Evolutionary conservation across 2,888 invertebrate genomes (phyloP).

Genomic region (Brassicogethes aeneus): DNA sequence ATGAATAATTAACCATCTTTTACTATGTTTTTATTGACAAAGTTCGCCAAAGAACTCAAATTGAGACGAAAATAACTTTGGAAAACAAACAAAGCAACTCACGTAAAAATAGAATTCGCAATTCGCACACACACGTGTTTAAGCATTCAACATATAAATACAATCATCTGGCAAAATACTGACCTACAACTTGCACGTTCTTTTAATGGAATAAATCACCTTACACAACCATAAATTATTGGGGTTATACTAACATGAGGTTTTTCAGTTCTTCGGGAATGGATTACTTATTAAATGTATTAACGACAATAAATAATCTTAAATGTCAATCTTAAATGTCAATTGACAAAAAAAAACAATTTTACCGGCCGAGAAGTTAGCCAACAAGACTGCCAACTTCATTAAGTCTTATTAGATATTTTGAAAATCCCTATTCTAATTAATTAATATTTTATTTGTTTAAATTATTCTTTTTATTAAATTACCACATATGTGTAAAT

Average conservation of each 20-base stretch:
- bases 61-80: too few relatives aligned
- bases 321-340: neutral
- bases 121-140: slow-evolving; percentile 1
- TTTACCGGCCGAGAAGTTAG: neutral
- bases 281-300: neutral
- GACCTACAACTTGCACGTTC: neutral
- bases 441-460: too few relatives aligned
- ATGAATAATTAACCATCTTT: too few relatives aligned
- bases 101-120: neutral
- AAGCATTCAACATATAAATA: neutral
- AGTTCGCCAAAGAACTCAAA: too few relatives aligned
- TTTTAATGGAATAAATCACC: too few relatives aligned
- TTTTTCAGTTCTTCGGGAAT: neutral
- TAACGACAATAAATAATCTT: neutral
- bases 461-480: too few relatives aligned
- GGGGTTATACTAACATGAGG: neutral
- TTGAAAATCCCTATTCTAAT: too few relatives aligned
- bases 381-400: too few relatives aligned
- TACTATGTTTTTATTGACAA: too few relatives aligned
- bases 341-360: neutral
- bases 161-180: neutral
- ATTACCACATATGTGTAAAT: too few relatives aligned
- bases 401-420: too few relatives aligned
- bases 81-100: neutral
- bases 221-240: neutral